These are phyloP conservation scores for Chauna torquata DNA, from an alignment of 2,113 vertebrate genomes.

Conservation along the genomic window DNA sequence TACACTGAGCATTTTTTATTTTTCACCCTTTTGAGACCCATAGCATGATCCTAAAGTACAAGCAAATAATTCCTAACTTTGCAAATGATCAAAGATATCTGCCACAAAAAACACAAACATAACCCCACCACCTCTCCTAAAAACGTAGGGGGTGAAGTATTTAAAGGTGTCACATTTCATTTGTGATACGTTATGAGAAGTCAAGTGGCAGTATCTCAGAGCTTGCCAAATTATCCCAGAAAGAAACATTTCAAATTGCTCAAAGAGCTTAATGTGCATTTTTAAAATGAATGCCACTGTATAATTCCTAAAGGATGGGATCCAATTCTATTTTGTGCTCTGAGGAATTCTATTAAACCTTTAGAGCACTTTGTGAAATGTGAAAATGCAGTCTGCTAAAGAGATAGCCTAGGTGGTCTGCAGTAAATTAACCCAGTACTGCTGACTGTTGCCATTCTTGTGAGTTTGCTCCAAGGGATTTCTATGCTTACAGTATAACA, in stretches of 20 bases:
- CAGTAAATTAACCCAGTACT: conserved; percentile 39
- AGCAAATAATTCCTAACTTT: conserved; percentile 33
- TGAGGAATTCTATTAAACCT: conserved; percentile 24
- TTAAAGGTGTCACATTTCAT: neutral
- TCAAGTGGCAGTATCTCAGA: neutral
- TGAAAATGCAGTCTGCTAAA: conserved; percentile 40
- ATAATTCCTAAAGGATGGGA: neutral
- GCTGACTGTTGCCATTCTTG: conserved; percentile 24
- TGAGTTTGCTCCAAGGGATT: conserved; percentile 30
- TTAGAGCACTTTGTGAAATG: neutral
- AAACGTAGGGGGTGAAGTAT: neutral
- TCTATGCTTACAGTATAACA: neutral
- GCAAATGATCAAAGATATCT: conserved; percentile 14
- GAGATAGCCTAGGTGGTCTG: conserved; percentile 39
- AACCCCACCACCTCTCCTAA: fast-evolving
- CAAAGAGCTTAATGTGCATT: neutral
- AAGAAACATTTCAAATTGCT: neutral
- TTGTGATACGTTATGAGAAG: neutral
- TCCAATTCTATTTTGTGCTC: conserved; percentile 15
- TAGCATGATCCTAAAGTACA: conserved; percentile 39
- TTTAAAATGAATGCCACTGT: neutral
- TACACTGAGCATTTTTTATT: neutral
- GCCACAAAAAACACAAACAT: neutral
- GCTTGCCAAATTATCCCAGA: neutral
- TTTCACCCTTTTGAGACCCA: neutral